Conservation (phyloP, 2,797 vertebrate genomes). For the Gephyroberyx darwinii region DNA sequence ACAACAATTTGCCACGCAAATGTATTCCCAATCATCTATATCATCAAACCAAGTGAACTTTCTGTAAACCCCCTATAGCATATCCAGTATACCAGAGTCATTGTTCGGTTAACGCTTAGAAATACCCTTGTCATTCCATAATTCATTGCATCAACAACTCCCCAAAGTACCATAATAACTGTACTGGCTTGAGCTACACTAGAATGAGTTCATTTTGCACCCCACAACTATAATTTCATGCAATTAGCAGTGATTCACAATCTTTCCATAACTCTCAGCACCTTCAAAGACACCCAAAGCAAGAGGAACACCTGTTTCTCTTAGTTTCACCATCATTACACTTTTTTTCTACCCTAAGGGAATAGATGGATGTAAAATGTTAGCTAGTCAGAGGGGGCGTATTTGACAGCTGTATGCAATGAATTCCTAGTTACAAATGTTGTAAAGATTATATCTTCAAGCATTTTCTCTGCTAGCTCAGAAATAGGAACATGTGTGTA, state of each 20-base stretch:
- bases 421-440: constrained; percentile 69
- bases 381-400: constrained; percentile 63
- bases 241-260: constrained; percentile 73
- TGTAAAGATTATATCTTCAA: constrained; percentile 69
- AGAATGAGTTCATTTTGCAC: constrained; percentile 56
- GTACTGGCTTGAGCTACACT: constrained; percentile 18
- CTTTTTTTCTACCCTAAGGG: constrained; percentile 64
- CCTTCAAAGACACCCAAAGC: constrained; percentile 57
- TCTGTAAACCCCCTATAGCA: constrained; percentile 53
- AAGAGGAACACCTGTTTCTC: constrained; percentile 78
- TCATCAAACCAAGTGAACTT: constrained; percentile 21
- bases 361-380: constrained; percentile 68
- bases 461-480: constrained; percentile 33
- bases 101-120: constrained; percentile 45
- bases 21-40: constrained; percentile 4
- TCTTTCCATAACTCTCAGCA: constrained; percentile 60
- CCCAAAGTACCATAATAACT: constrained; percentile 15
- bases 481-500: constrained; percentile 41
- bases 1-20: constrained; percentile 38
- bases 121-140: constrained; percentile 42
- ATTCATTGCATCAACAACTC: constrained; percentile 37
- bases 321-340: constrained; percentile 67
- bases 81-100: constrained; percentile 53
- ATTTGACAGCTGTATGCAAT: constrained; percentile 65
- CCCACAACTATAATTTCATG: constrained; percentile 66